A percentile compares a stretch with the other conserved stretches of the same genome.
These are phyloP conservation scores for Callimorpha dominula DNA, from an alignment of 2,888 invertebrate species.

Conservation along the genomic window DNA sequence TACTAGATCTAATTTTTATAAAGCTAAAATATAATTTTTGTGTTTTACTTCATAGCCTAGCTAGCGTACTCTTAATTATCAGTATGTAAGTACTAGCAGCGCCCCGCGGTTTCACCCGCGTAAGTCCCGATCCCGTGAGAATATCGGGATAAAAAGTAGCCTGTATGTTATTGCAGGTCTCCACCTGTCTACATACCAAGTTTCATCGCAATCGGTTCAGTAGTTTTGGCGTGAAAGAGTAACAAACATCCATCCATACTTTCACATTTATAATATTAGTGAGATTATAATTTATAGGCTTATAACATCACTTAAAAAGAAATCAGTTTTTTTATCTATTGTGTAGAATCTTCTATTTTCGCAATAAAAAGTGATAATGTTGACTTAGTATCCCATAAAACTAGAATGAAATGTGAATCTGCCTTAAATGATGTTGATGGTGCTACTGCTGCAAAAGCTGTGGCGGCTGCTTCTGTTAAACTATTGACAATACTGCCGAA, in stretches of 20 bases:
- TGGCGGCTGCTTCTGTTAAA: slow-evolving; percentile 82
- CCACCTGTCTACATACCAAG: too few species aligned
- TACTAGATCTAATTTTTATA: slow-evolving; percentile 46
- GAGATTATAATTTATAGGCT: slow-evolving; percentile 35
- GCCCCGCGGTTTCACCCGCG: too few species aligned
- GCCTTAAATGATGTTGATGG: slow-evolving; percentile 69
- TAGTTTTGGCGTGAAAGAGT: too few species aligned
- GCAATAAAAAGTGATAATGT: slow-evolving; percentile 82
- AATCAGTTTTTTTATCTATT: slow-evolving; percentile 31
- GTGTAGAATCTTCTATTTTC: slow-evolving; percentile 77
- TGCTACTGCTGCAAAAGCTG: slow-evolving; percentile 78
- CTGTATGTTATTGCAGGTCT: too few species aligned
- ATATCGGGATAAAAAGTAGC: too few species aligned
- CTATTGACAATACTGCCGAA: slow-evolving; percentile 80
- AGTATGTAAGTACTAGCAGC: too few species aligned
- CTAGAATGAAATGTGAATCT: slow-evolving; percentile 82
- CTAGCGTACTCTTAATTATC: slow-evolving; percentile 7
- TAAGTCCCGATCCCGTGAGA: too few species aligned
- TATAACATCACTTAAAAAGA: slow-evolving; percentile 13
- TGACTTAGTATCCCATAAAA: slow-evolving; percentile 80
- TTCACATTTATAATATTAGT: too few species aligned
- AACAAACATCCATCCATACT: too few species aligned
- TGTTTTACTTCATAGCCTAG: slow-evolving; percentile 21
- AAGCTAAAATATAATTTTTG: slow-evolving; percentile 26
- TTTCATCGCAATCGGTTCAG: too few species aligned